Evolutionary conservation across 2,797 vertebrate genomes (phyloP), one percentile per base, ranked within the genome.

Genomic region (Mormyrus hasselquistii): DNA sequence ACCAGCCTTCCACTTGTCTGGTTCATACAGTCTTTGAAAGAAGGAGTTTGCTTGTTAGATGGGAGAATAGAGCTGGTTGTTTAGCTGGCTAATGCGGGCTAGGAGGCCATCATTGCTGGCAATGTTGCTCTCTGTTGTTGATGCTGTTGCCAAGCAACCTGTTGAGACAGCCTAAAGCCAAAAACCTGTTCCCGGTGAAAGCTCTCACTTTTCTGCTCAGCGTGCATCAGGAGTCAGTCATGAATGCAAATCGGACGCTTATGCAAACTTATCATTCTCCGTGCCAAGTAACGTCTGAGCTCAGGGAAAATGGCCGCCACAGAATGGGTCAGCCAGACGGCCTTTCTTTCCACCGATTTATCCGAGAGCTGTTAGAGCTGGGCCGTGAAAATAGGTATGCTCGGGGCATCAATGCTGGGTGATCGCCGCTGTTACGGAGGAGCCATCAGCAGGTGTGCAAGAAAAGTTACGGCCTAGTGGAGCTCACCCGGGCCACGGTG

Each of bases 111-210:
- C 47, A 50, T 84, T 10, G 49, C 47, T 25, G 41, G 82, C n/a
- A 49, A 84, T 4, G 82, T 50, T 52, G 41, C 76, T 82, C 76
- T 87, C 38, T 44, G n/a, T 84, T 84, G 50, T 87, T 38, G 29
- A 57, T 57, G 52, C 29, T 87, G 85, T 87, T 87, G 85, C 85
- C 85, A 87, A 87, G 85, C 85, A 87, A 87, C 85, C 50, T 87
- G 53, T 57, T 87, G 53, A 87, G 52, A 5, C 53, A 55, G 53
- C n/a, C 8, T 50, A 44, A 49, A 84, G 82, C 82, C 47, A 79
- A n/a, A 84, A 84, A 50, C 82, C 47, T 25, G 44, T 50, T 50
- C 82, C 82, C 41, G 82, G 41, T 47, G 82, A 84, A 22, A 84
- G 44, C 82, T 84, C 44, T 84, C 82, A 84, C 47, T 84, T 84